Base-by-base conservation (phyloP, 2,888 invertebrate species). In the Ennomos fuscantarius region DNA sequence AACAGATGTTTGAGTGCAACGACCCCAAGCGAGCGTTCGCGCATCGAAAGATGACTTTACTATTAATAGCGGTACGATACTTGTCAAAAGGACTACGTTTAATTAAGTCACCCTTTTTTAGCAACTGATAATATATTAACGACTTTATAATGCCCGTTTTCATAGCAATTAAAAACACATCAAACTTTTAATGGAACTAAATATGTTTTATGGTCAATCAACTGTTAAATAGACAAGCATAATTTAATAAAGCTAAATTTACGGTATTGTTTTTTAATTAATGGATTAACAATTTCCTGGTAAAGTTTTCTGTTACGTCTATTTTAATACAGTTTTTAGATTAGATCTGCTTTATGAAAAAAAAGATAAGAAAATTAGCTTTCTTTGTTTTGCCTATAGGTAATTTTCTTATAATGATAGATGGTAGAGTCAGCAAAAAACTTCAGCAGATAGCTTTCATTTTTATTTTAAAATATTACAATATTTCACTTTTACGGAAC, bases 1-100 rank as follows among this genome's bases (percentile, higher is more conserved):
- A 91, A 87, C 91, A 92, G 91, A 92, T 91, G 91, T 86, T 85
- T 65, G 74, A 80, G 89, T 82, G 89, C 84, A 89, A 86, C 66
- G 89, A 82, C 87, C 79, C 62, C 56, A 62, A 63, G 70, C 76
- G 71, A 75, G 81, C 77, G 78, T 74, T 68, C 69, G 76, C 75
- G 78, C 69, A 72, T 68, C 72, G 66, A 70, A 34, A 51, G 43
- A 52, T 47, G 57, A 73, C 70, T 70, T 24, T 65, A 56, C 55
- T 81, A 85, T 82, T 77, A 75, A 78, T 75, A 82, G 79, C 79
- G 76, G 71, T 73, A 79, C 73, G 73, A 73, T 68, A 70, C 68
- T 68, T 73, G 67, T 74, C 76, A 77, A 72, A 75, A 40, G 13
- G 35, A 40, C 50, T 50, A 52, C 45, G 42, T 11, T 2, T 48